These are phyloP conservation scores for Uropetala carovei DNA, from an alignment of 2,888 invertebrate species.

Conservation along the genomic window DNA sequence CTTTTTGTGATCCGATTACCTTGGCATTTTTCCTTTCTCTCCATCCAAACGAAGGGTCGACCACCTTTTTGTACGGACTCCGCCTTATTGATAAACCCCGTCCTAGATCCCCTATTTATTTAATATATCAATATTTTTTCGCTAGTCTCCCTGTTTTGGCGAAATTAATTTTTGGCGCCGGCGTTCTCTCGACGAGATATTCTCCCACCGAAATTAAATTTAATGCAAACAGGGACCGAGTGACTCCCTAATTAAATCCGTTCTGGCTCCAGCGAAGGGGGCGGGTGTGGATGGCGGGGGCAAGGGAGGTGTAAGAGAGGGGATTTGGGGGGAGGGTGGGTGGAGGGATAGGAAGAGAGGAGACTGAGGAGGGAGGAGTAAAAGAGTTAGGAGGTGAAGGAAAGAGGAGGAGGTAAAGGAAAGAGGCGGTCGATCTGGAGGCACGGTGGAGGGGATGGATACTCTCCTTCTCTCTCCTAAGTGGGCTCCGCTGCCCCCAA, in stretches of 20 bases:
- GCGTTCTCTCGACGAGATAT: conserved; percentile 46
- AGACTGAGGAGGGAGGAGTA: neutral
- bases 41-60: neutral
- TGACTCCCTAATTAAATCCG: conserved; percentile 62
- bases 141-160: conserved; percentile 55
- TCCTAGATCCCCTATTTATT: conserved; percentile 44
- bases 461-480: neutral
- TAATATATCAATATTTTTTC: conserved; percentile 59
- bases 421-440: neutral
- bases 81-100: conserved; percentile 34
- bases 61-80: conserved; percentile 21
- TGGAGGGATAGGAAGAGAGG: neutral
- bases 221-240: conserved; percentile 63
- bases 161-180: conserved; percentile 64
- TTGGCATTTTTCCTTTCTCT: neutral
- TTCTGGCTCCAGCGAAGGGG: conserved; percentile 31
- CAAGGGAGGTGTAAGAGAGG: neutral
- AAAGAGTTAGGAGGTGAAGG: conserved; percentile 18
- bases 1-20: neutral
- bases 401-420: neutral
- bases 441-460: neutral
- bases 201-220: conserved; percentile 62
- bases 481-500: conserved; percentile 20
- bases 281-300: neutral
- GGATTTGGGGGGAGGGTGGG: neutral